A percentile compares a stretch with the other conserved stretches of the same genome.
phyloP scores from a whole-genome alignment of 92 coral and sea anemone genomes.

The Siderastrea radians region DNA sequence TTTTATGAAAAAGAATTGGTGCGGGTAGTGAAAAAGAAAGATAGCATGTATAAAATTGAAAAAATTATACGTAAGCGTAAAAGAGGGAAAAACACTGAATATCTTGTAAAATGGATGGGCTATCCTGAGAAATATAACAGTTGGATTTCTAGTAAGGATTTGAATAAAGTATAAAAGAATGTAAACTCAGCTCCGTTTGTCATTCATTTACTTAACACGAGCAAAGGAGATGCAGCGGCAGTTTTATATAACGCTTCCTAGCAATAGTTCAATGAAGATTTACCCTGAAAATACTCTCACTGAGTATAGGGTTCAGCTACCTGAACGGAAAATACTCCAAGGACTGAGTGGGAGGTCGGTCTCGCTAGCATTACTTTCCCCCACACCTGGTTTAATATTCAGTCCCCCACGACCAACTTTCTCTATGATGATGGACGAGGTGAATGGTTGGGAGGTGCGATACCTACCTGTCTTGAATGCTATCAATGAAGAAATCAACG shows the following conservation, averaged over 20 bases:
- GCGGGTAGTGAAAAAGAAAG: constrained; percentile 13
- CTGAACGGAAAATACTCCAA: constrained; percentile 7
- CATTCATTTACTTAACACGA: background rate
- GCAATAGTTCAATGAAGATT: constrained; percentile 48
- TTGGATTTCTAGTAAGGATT: constrained; percentile 17
- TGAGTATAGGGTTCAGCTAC: constrained; percentile 27
- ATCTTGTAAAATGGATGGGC: constrained; percentile 55
- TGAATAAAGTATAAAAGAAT: background rate
- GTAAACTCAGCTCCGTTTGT: too few species aligned
- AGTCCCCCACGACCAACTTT: background rate
- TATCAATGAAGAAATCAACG: too few species aligned
- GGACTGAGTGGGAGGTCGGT: constrained; percentile 63
- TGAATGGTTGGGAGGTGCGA: background rate
- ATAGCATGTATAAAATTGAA: constrained; percentile 41
- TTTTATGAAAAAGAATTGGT: constrained; percentile 44
- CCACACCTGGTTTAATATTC: constrained; percentile 65
- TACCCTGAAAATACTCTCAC: constrained; percentile 62
- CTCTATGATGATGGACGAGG: background rate
- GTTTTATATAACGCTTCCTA: constrained; percentile 64
- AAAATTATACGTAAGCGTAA: constrained; percentile 34
- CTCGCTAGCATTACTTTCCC: constrained; percentile 52
- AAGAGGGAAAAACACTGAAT: constrained; percentile 16
- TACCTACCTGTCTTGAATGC: too few species aligned
- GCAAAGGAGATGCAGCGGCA: constrained; percentile 25
- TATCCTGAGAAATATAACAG: constrained; percentile 23